phyloP scores from a whole-genome alignment of 1,140 invertebrate species.

The Manduca sexta region DNA sequence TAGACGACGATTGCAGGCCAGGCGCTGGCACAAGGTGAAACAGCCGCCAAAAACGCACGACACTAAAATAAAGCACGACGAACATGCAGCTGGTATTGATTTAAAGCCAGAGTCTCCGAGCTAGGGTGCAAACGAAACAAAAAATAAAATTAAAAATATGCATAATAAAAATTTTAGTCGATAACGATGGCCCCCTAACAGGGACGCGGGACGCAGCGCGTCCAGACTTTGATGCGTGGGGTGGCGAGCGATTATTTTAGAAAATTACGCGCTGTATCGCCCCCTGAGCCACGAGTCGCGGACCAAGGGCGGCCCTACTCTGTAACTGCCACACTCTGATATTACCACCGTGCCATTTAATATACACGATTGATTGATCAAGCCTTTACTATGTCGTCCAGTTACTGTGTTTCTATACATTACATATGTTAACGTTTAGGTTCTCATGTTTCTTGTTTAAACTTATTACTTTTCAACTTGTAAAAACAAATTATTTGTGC shows the following conservation, averaged over 20 bases:
- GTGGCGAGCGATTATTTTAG: constrained; percentile 61
- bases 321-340: too few relatives aligned
- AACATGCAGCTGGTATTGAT: constrained; percentile 56
- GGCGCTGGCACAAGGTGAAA: constrained; percentile 38
- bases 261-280: constrained; percentile 14
- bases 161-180: constrained; percentile 69
- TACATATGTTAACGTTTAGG: too few relatives aligned
- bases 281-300: too few relatives aligned
- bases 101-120: constrained; percentile 50
- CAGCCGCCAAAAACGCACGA: constrained; percentile 32
- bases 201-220: constrained; percentile 18
- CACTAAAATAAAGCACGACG: constrained; percentile 38
- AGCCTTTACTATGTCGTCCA: too few relatives aligned
- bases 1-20: constrained; percentile 14
- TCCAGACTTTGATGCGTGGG: constrained; percentile 45
- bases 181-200: constrained; percentile 38
- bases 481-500: too few relatives aligned
- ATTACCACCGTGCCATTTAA: too few relatives aligned
- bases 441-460: too few relatives aligned
- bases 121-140: constrained; percentile 36
- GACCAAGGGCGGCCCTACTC: too few relatives aligned
- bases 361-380: too few relatives aligned
- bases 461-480: too few relatives aligned
- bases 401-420: too few relatives aligned
- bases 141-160: constrained; percentile 70